A percentile compares a stretch with the other conserved stretches of the same genome.
These are phyloP conservation scores for Melanogrammus aeglefinus DNA, from an alignment of 2,797 vertebrate genomes.

Conservation along the genomic window DNA sequence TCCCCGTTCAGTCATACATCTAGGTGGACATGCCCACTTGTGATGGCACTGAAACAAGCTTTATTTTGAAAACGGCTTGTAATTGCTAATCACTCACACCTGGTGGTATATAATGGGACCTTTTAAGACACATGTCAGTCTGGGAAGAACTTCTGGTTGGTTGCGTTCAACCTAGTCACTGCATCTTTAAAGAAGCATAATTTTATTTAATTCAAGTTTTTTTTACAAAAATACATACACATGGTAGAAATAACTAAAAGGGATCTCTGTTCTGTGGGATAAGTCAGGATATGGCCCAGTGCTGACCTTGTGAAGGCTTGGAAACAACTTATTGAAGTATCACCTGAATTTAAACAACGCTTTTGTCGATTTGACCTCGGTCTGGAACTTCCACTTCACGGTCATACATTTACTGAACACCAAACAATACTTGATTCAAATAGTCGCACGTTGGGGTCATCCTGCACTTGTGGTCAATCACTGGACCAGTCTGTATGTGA, in stretches of 20 bases:
- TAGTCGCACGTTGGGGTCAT: background rate
- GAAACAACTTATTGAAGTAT: background rate
- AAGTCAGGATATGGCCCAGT: background rate
- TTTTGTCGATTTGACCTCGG: background rate
- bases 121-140: background rate
- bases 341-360: background rate
- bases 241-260: slow-evolving; percentile 15
- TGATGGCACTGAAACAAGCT: no score
- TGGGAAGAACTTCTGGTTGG: background rate
- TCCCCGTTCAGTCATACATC: background rate
- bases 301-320: background rate
- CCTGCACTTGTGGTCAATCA: slow-evolving; percentile 45
- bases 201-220: slow-evolving; percentile 38
- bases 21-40: no score
- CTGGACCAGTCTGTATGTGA: slow-evolving; percentile 97
- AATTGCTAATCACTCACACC: no score
- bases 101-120: no score
- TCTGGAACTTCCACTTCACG: background rate
- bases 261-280: background rate
- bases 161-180: background rate
- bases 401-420: background rate
- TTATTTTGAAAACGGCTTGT: no score
- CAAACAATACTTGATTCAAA: background rate
- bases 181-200: background rate
- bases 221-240: slow-evolving; percentile 59